Conservation (phyloP, 2,888 invertebrate species). For the Branchellion lobata region DNA sequence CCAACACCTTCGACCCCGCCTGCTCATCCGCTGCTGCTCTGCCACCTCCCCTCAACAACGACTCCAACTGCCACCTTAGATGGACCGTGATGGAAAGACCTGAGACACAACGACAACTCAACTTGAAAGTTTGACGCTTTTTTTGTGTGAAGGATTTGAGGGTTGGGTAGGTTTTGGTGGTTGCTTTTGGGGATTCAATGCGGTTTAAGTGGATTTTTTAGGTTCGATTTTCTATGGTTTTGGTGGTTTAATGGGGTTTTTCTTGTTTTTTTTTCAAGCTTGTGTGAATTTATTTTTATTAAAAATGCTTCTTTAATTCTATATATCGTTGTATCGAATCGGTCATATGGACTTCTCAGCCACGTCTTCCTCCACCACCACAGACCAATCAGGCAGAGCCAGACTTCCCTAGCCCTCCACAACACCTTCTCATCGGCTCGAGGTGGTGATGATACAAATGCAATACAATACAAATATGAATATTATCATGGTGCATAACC, state of each 20-base stretch:
- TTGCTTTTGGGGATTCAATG: background rate
- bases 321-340: background rate
- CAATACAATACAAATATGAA: no score
- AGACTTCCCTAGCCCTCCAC: constrained; percentile 44
- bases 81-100: constrained; percentile 37
- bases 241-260: no score
- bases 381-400: background rate
- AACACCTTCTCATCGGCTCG: constrained; percentile 37
- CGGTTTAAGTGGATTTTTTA: background rate
- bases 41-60: background rate
- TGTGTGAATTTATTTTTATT: background rate
- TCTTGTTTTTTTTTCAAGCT: no score
- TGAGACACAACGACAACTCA: constrained; percentile 18
- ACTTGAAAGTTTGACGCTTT: constrained; percentile 38
- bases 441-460: constrained; percentile 12
- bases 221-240: no score
- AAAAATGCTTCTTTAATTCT: background rate
- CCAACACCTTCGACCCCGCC: constrained; percentile 11
- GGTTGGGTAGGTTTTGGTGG: background rate
- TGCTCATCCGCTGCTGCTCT: background rate
- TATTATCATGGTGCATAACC: background rate
- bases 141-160: no score
- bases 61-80: background rate
- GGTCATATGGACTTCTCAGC: no score
- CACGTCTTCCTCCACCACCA: background rate